phyloP scores from a whole-genome alignment of 2,888 invertebrate genomes.

The Diaprepes abbreviatus region DNA sequence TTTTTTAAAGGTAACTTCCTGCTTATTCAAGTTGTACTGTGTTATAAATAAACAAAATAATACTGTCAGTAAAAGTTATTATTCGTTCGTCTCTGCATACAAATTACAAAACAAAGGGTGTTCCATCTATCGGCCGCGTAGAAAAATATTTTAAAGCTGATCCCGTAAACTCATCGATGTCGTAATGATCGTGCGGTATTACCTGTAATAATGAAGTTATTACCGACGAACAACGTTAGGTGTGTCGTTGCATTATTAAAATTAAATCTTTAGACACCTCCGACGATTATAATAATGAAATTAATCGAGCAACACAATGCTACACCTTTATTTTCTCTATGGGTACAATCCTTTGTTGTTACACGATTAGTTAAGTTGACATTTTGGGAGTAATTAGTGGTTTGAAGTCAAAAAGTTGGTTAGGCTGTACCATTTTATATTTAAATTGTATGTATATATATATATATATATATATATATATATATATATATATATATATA shows the following conservation, averaged over 20 bases:
- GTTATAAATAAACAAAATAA: too few species aligned
- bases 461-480: too few species aligned
- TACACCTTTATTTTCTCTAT: neutral
- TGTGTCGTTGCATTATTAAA: conserved; percentile 17
- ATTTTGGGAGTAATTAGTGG: neutral
- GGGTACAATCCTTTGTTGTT: neutral
- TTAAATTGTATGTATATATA: too few species aligned
- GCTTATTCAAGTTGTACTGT: too few species aligned
- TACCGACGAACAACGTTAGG: neutral
- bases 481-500: too few species aligned
- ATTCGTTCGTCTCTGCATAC: too few species aligned
- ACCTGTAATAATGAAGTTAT: neutral
- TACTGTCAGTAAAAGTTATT: too few species aligned
- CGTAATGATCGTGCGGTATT: too few species aligned
- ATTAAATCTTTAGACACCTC: conserved; percentile 10
- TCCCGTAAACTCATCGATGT: neutral
- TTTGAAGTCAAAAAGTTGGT: neutral
- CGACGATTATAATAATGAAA: neutral
- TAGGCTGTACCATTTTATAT: too few species aligned
- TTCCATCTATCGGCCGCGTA: too few species aligned
- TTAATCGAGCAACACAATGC: neutral
- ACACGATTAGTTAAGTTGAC: neutral
- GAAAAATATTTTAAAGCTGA: neutral
- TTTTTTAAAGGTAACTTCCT: too few species aligned
- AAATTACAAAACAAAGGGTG: too few species aligned